Base-by-base conservation (phyloP, 2,797 vertebrate genomes). In the Falco berigora region DNA sequence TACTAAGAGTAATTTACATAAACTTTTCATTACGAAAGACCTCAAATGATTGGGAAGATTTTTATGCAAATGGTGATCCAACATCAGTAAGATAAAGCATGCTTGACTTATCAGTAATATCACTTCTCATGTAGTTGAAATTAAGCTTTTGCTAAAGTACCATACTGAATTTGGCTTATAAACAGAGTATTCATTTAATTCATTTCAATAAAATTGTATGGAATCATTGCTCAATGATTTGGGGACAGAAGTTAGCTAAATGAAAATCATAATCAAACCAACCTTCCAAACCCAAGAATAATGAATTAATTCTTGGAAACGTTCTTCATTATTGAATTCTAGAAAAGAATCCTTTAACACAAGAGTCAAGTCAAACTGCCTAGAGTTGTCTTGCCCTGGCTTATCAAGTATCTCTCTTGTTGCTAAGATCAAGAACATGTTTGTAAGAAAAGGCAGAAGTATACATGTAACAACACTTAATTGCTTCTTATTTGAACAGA, bases 61-160 rank as follows among this genome's bases (percentile, higher is more conserved):
- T 92, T 34, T 22, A 67, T 34, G 71, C 18, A 91, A 90, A 86
- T 30, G 3, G 52, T 77, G 38, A 76, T 68, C 38, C 44, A 83
- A 53, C 72, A 77, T 79, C 40, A 88, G 53, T 56, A 88, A 75
- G 46, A 78, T 53, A 94, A 90, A 83, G 69, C 27, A 88, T 81
- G 75, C 86, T 93, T 94, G 93, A 92, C 68, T 95, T 97, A 86
- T 36, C 94, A 91, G 80, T 71, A 91, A 61, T 58, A 88, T 90
- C 53, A 72, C 49, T 88, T 96, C 23, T 84, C 49, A n/a, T 86
- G 58, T 53, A 77, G 75, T 34, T 80, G 82, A 93, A 92, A 92
- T 94, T 49, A 88, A 81, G 82, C 49, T 92, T 95, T 84, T 94
- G 71, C 59, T 94, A 46, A 86, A 92, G 63, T 62, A 86, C 59